phyloP scores from a whole-genome alignment of 2,888 invertebrate genomes.

The Drosophila infuscata region DNA sequence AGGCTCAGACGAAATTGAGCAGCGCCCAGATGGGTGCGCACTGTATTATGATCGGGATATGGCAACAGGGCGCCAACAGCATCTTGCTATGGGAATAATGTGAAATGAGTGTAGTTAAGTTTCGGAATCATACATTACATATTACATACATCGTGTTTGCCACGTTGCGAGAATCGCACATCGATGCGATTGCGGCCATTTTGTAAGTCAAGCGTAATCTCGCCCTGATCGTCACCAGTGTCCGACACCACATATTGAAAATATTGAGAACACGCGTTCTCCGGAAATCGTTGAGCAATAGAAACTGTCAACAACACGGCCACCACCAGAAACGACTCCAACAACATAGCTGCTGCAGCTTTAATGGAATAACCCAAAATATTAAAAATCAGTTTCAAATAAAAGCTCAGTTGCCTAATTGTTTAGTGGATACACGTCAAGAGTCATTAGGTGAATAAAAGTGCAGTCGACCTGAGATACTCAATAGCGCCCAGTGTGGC shows the following conservation, averaged over 20 bases:
- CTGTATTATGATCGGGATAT: conserved; percentile 48
- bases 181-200: conserved; percentile 64
- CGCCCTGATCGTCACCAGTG: conserved; percentile 42
- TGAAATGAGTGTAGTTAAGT: neutral
- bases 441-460: conserved; percentile 35
- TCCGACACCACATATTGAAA: conserved; percentile 53
- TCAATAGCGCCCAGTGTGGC: conserved; percentile 2
- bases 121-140: conserved; percentile 28
- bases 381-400: neutral
- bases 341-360: conserved; percentile 14
- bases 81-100: conserved; percentile 29
- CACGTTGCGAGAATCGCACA: conserved; percentile 56
- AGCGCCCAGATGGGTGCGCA: neutral
- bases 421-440: conserved; percentile 40
- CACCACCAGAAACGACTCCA: conserved; percentile 4
- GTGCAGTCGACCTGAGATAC: conserved; percentile 11
- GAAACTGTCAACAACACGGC: conserved; percentile 4
- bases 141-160: conserved; percentile 45
- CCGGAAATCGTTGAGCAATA: conserved; percentile 53
- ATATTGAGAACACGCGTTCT: conserved; percentile 50
- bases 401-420: conserved; percentile 16
- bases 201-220: conserved; percentile 55
- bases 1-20: conserved; percentile 56
- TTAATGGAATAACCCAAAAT: neutral
- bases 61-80: conserved; percentile 54